A percentile compares a stretch with the other conserved stretches of the same genome.
Conservation (phyloP, 37 sponge, comb jelly and placozoan genomes). For the Dysidea cf. avara region DNA sequence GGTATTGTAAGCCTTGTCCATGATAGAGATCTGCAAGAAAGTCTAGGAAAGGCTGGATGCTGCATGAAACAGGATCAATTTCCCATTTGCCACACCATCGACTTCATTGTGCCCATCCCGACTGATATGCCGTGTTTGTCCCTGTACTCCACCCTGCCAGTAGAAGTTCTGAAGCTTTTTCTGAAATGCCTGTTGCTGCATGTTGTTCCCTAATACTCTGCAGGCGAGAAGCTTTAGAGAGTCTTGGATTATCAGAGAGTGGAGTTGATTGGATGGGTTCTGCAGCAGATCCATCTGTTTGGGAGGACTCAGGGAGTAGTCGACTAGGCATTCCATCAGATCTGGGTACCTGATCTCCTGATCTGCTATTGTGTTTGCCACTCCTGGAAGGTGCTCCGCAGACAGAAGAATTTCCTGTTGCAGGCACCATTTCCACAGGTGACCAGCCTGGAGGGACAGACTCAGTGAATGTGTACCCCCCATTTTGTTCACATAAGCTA, state of each 20-base stretch:
- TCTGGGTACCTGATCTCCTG: slow-evolving; percentile 5
- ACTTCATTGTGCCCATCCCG: too few species aligned
- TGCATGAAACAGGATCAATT: slow-evolving; percentile 5
- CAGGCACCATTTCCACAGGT: slow-evolving; percentile 18
- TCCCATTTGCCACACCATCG: too few species aligned
- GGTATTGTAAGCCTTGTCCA: slow-evolving; percentile 1
- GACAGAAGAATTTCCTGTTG: not conserved
- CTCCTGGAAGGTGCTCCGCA: slow-evolving; percentile 23
- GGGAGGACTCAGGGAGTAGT: not conserved
- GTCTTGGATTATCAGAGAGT: slow-evolving; percentile 2
- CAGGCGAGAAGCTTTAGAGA: slow-evolving; percentile 1
- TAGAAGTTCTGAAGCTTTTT: not conserved
- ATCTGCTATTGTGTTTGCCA: slow-evolving; percentile 18
- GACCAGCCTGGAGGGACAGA: not conserved
- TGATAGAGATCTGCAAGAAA: not conserved
- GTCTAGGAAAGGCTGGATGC: not conserved
- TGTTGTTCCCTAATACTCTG: not conserved
- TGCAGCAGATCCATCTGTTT: not conserved
- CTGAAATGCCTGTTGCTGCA: not conserved
- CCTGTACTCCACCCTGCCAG: slow-evolving; percentile 5
- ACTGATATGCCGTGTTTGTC: not conserved
- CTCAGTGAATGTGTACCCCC: slow-evolving; percentile 16
- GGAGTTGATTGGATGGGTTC: slow-evolving; percentile 2
- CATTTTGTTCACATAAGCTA: slow-evolving; percentile 7
- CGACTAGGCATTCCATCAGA: slow-evolving; percentile 7